These are phyloP conservation scores for Drosophila sproati DNA, from an alignment of 1,140 invertebrate genomes.

Conservation along the genomic window DNA sequence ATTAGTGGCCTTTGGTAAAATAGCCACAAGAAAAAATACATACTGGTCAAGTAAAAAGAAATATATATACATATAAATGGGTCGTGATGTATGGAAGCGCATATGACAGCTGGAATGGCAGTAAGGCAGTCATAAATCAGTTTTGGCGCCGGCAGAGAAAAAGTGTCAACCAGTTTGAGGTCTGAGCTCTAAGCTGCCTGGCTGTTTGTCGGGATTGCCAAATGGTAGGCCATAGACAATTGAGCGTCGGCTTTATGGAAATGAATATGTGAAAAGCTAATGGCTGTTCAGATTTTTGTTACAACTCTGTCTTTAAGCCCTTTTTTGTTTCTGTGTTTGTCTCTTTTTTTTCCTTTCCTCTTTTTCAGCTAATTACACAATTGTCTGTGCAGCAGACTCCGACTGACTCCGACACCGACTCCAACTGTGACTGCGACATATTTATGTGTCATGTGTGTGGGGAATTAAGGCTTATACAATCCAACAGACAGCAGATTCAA, in stretches of 20 bases:
- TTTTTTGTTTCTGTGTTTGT: conserved; percentile 23
- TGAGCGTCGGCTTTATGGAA: conserved; percentile 41
- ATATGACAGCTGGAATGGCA: conserved; percentile 41
- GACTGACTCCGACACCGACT: conserved; percentile 11
- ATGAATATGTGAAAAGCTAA: conserved; percentile 48
- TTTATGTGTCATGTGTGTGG: conserved; percentile 49
- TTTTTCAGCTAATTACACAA: conserved; percentile 75
- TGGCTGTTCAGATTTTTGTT: conserved; percentile 63
- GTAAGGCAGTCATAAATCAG: conserved; percentile 61
- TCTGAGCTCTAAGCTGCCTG: conserved; percentile 16
- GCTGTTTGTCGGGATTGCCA: conserved; percentile 44
- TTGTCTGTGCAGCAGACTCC: conserved; percentile 59
- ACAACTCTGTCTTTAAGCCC: conserved; percentile 13
- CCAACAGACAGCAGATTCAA: conserved; percentile 29
- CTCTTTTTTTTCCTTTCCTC: conserved; percentile 27
- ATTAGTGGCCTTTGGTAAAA: conserved; percentile 52
- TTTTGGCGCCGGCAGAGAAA: conserved; percentile 37
- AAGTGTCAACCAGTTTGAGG: conserved; percentile 47
- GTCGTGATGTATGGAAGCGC: conserved; percentile 43
- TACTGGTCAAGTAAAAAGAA: not conserved
- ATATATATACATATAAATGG: not conserved
- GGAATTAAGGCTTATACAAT: conserved; percentile 63
- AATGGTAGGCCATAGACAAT: conserved; percentile 44
- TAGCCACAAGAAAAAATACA: conserved; percentile 12
- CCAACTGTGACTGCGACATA: conserved; percentile 40